Conservation (phyloP, 2,113 vertebrate species). For the Callipepla californica region DNA sequence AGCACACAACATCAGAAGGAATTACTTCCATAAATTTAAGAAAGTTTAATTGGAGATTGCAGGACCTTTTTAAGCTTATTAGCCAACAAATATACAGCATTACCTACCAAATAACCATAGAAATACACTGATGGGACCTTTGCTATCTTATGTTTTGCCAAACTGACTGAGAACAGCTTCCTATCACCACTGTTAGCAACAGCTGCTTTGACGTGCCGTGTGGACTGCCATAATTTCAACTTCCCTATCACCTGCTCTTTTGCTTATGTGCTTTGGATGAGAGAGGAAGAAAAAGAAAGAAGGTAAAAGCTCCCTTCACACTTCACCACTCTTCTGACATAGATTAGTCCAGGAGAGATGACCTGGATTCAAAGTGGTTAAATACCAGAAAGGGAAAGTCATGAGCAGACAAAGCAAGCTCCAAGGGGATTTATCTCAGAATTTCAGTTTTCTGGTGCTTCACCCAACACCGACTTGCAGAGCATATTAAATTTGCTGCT, state of each 20-base stretch:
- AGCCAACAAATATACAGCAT: not conserved
- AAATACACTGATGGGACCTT: not conserved
- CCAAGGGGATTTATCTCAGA: slow-evolving; percentile 26
- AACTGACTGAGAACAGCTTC: not conserved
- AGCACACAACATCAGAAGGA: not conserved
- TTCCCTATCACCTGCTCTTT: not conserved
- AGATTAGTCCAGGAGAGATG: not conserved
- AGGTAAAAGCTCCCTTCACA: not conserved
- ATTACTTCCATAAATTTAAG: not conserved
- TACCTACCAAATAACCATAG: not conserved
- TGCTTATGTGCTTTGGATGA: not conserved
- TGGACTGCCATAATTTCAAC: not conserved
- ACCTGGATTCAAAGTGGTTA: not conserved
- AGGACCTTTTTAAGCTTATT: not conserved
- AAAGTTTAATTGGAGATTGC: not conserved
- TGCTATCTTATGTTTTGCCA: not conserved
- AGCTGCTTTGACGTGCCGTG: not conserved
- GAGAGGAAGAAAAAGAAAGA: not conserved
- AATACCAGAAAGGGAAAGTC: not conserved
- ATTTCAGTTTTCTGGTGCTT: slow-evolving; percentile 19
- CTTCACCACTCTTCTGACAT: not conserved
- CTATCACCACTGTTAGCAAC: not conserved
- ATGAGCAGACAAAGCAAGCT: slow-evolving; percentile 10
- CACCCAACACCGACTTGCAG: not conserved
- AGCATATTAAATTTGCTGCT: slow-evolving; percentile 32